These are phyloP conservation scores for Gymnothorax reevesii DNA, from an alignment of 2,797 vertebrate species.

Conservation along the genomic window DNA sequence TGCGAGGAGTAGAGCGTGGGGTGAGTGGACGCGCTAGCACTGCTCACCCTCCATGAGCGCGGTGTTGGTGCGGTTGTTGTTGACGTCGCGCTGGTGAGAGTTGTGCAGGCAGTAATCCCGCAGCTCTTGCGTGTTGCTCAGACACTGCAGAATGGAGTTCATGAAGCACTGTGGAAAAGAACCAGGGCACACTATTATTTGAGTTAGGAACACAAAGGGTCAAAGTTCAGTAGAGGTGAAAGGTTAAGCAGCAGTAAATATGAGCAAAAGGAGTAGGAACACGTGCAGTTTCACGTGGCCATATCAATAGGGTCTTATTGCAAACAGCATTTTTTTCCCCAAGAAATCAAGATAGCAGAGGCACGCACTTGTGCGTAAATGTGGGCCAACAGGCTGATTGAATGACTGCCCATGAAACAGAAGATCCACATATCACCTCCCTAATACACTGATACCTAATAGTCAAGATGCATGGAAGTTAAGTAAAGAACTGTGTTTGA, in stretches of 20 bases:
- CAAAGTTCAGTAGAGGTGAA: conserved; percentile 50
- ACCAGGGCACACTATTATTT: not conserved
- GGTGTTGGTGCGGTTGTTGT: conserved; percentile 86
- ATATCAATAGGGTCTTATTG: conserved; percentile 50
- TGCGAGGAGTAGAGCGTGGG: not conserved
- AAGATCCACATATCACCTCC: not conserved
- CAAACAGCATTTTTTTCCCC: conserved; percentile 18
- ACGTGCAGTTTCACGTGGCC: conserved; percentile 49
- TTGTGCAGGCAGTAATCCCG: conserved; percentile 96
- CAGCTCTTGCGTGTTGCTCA: conserved; percentile 94
- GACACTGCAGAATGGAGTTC: conserved; percentile 99
- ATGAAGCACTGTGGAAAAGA: conserved; percentile 87
- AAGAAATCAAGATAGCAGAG: conserved; percentile 43
- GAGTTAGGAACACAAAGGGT: not conserved
- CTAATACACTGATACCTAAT: not conserved
- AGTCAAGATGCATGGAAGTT: not conserved
- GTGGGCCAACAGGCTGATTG: too few species aligned
- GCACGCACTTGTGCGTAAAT: conserved; percentile 3
- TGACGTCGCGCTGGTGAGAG: conserved; percentile 89
- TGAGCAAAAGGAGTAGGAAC: conserved; percentile 58
- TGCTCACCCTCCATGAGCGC: conserved; percentile 91
- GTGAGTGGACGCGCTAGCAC: not conserved
- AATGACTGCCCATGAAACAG: not conserved
- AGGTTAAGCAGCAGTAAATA: conserved; percentile 15
- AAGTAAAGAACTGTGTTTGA: not conserved